These are phyloP conservation scores for Pygoscelis adeliae DNA, from an alignment of 2,113 vertebrate species.

Conservation along the genomic window DNA sequence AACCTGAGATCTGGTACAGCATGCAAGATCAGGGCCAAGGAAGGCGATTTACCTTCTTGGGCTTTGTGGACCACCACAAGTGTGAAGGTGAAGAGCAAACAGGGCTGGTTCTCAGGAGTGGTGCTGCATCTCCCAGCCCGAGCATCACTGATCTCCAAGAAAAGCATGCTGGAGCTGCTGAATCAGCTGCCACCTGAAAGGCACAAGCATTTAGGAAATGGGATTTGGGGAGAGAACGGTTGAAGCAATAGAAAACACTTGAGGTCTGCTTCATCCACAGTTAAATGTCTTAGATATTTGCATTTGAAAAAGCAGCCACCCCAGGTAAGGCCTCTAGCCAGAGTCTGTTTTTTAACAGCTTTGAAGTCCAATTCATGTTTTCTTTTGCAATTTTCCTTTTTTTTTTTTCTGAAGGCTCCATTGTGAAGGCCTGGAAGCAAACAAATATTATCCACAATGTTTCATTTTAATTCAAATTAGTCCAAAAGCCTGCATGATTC, in stretches of 20 bases:
- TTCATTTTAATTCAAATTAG: conserved; percentile 44
- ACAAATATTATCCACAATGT: background rate
- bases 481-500: background rate
- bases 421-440: background rate
- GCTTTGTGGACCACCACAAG: background rate
- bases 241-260: background rate
- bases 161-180: background rate
- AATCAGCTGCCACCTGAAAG: background rate
- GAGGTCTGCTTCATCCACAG: background rate
- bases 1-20: background rate
- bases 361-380: background rate
- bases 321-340: background rate
- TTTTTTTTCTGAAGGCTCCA: background rate
- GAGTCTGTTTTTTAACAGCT: conserved; percentile 1
- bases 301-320: background rate
- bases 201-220: background rate
- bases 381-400: background rate
- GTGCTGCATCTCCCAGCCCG: background rate
- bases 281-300: background rate
- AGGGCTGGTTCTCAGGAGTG: background rate
- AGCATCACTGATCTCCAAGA: background rate
- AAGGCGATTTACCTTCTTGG: background rate
- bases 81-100: background rate
- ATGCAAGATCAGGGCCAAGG: accelerated
- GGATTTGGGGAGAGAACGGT: background rate